Evolutionary conservation across 2,888 invertebrate genomes (phyloP).

Genomic region (Zygaena filipendulae): DNA sequence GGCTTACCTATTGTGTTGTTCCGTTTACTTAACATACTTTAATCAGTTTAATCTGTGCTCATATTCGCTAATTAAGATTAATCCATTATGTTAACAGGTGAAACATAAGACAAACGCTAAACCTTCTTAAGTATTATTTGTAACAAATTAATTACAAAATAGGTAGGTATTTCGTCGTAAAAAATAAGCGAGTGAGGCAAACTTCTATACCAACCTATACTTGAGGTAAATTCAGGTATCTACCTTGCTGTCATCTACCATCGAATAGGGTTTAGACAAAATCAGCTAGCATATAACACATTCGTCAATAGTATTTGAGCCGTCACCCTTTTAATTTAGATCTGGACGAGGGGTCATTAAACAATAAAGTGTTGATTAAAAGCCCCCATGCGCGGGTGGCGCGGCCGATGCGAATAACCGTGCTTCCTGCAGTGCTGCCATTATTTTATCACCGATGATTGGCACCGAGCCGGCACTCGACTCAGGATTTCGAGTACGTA

Average conservation of each 20-base stretch:
- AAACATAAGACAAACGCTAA: too few relatives aligned
- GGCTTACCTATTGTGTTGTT: slow-evolving; percentile 26
- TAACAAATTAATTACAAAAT: too few relatives aligned
- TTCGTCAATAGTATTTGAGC: slow-evolving; percentile 62
- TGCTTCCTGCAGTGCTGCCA: slow-evolving; percentile 57
- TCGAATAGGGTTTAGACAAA: slow-evolving; percentile 52
- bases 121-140: too few relatives aligned
- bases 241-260: slow-evolving; percentile 39
- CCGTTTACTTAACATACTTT: slow-evolving; percentile 28
- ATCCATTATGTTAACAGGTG: too few relatives aligned
- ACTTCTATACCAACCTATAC: too few relatives aligned
- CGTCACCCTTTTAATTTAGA: slow-evolving; percentile 69
- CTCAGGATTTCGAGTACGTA: slow-evolving; percentile 21
- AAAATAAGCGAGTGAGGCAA: too few relatives aligned
- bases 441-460: slow-evolving; percentile 68
- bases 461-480: slow-evolving; percentile 36
- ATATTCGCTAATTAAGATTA: slow-evolving; percentile 44
- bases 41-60: slow-evolving; percentile 44
- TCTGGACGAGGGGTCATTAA: slow-evolving; percentile 65
- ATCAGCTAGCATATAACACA: slow-evolving; percentile 56
- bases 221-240: too few relatives aligned
- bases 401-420: slow-evolving; percentile 51
- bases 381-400: slow-evolving; percentile 59
- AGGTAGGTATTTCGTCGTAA: too few relatives aligned
- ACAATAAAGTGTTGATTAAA: slow-evolving; percentile 70